Evolutionary conservation across 2,888 invertebrate species (phyloP), one percentile per base, ranked within the genome.

Genomic region (Ennomos quercinarius): DNA sequence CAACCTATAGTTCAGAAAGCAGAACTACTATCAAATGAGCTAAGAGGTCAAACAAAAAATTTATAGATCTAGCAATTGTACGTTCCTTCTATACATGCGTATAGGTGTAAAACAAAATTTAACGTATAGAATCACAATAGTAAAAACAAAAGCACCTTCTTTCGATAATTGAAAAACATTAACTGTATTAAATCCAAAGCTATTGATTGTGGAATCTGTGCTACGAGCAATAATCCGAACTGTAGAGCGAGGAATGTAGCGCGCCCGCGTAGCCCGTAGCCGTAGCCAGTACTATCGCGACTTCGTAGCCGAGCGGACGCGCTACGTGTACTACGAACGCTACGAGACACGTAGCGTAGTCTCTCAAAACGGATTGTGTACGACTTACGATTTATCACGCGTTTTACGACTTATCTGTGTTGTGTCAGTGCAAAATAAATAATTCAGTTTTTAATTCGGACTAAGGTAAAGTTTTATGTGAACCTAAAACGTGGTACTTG

Each of bases 141-240:
- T 43, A 27, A 11, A 37, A 2, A 37, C 10, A 17, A 4, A 17
- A 50, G 27, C 27, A 43, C 37, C 37, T 5, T 27, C 47, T 61
- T 53, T 59, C 43, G 52, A 57, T 57, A 51, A 68, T 58, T 59
- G 48, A 52, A 61, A 63, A 59, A 50, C 47, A 51, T 49, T 62
- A 56, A 59, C 57, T 69, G 72, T 77, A 80, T 52, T 27, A 27
- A 27, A 52, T 77, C 71, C 74, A 79, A 81, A 78, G 76, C 78
- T 88, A 89, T 89, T 83, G 87, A 89, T 89, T 88, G 80, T 82
- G 68, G 80, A 91, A 90, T 90, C 88, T 85, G 83, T 86, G 84
- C 86, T 87, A 80, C 79, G 80, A 84, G 78, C 80, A 84, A 83
- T 86, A 86, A 84, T 87, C 84, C 83, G 78, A 84, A 85, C 76